phyloP scores from a whole-genome alignment of 1,140 invertebrate species.

The Sitobion miscanthi region DNA sequence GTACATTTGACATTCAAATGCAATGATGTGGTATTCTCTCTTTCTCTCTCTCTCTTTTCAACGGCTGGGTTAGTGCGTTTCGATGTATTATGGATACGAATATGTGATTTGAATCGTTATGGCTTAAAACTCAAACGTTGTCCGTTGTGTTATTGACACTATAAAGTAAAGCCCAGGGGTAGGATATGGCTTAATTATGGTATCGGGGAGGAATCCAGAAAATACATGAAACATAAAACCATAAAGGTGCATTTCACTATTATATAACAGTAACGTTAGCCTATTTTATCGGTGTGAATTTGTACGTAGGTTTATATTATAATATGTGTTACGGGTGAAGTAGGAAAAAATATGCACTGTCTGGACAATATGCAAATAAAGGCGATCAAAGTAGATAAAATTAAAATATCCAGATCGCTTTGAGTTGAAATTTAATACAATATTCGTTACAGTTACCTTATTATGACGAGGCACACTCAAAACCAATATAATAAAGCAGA shows the following conservation, averaged over 20 bases:
- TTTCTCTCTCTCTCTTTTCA: background rate
- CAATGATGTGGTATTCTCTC: background rate
- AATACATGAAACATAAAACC: background rate
- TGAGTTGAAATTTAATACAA: background rate
- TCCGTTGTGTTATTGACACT: too few relatives aligned
- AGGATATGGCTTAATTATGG: background rate
- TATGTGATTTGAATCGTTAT: too few relatives aligned
- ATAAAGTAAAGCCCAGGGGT: background rate
- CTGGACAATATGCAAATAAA: background rate
- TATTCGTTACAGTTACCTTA: background rate
- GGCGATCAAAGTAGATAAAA: background rate
- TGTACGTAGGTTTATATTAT: background rate
- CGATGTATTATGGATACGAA: too few relatives aligned
- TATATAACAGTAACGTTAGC: background rate
- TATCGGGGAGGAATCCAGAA: background rate
- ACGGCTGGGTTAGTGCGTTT: too few relatives aligned
- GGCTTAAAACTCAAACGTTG: too few relatives aligned
- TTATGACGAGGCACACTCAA: background rate
- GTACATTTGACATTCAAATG: background rate
- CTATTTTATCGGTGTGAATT: background rate
- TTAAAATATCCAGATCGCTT: background rate
- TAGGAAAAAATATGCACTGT: background rate
- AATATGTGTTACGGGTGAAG: background rate
- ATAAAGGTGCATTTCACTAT: background rate
- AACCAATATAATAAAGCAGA: background rate